These are phyloP conservation scores for Stramonita haemastoma DNA, from an alignment of 2,888 invertebrate species.

Conservation along the genomic window DNA sequence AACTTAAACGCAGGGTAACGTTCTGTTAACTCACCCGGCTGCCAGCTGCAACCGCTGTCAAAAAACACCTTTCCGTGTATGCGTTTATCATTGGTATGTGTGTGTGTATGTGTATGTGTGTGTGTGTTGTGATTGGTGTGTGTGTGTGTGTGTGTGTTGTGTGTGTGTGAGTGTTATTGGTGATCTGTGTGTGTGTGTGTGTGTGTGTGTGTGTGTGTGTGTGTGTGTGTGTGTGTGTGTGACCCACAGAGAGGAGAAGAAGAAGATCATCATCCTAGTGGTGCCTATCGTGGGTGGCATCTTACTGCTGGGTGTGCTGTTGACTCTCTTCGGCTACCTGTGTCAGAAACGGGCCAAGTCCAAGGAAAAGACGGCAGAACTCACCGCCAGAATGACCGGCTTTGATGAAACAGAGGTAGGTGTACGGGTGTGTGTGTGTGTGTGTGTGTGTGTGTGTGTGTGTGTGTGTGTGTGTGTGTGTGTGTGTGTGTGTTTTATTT, in stretches of 20 bases:
- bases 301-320: slow-evolving; percentile 54
- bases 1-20: no score
- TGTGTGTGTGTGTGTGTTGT: neutral
- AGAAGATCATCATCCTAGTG: slow-evolving; percentile 60
- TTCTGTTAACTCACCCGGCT: no score
- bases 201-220: no score
- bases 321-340: slow-evolving; percentile 79
- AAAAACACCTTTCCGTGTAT: neutral
- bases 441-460: no score
- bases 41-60: no score
- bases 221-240: neutral
- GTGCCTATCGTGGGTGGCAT: slow-evolving; percentile 54
- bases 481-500: no score
- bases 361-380: slow-evolving; percentile 93
- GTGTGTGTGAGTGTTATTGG: neutral
- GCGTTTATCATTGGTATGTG: neutral
- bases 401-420: slow-evolving; percentile 81
- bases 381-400: slow-evolving; percentile 91
- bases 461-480: no score
- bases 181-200: no score
- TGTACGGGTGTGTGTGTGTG: no score
- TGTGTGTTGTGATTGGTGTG: neutral
- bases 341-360: slow-evolving; percentile 89
- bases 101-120: neutral
- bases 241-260: slow-evolving; percentile 60